Percentiles rank a stretch among this genome's conserved stretches.
phyloP scores from a whole-genome alignment of 2,113 vertebrate species.

The Pelodiscus sinensis region DNA sequence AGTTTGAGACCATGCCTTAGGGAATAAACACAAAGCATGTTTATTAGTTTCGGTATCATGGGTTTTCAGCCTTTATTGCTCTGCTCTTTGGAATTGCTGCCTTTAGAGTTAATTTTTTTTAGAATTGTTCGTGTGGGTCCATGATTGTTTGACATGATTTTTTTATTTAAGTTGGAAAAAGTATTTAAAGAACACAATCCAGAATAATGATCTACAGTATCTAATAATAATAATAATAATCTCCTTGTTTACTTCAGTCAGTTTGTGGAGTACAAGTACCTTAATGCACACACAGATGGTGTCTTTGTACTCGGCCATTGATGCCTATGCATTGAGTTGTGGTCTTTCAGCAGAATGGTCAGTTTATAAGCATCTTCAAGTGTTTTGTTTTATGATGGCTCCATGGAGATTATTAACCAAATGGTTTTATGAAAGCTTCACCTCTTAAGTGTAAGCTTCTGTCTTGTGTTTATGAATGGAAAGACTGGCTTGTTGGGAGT shows the following conservation, averaged over 20 bases:
- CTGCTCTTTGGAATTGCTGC: not conserved
- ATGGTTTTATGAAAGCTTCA: not conserved
- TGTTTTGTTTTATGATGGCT: not conserved
- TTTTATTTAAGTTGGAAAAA: not conserved
- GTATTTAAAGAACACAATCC: not conserved
- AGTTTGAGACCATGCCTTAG: not conserved
- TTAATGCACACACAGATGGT: not conserved
- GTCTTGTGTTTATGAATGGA: not conserved
- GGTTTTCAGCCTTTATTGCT: accelerated
- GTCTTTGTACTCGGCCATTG: not conserved
- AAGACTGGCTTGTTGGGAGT: not conserved
- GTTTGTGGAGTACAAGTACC: not conserved
- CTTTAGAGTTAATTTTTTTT: not conserved
- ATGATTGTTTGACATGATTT: not conserved
- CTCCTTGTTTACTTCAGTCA: too few species aligned
- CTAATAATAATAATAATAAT: too few species aligned
- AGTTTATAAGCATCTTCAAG: not conserved
- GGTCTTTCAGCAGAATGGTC: not conserved
- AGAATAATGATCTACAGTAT: not conserved
- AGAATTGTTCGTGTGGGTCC: not conserved
- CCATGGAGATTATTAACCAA: not conserved
- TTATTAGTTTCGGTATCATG: accelerated
- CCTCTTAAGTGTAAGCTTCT: not conserved
- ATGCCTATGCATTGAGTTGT: not conserved
- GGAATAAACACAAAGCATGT: not conserved